Base-by-base conservation (phyloP, 2,888 invertebrate species). In the Diarsia dahlii region DNA sequence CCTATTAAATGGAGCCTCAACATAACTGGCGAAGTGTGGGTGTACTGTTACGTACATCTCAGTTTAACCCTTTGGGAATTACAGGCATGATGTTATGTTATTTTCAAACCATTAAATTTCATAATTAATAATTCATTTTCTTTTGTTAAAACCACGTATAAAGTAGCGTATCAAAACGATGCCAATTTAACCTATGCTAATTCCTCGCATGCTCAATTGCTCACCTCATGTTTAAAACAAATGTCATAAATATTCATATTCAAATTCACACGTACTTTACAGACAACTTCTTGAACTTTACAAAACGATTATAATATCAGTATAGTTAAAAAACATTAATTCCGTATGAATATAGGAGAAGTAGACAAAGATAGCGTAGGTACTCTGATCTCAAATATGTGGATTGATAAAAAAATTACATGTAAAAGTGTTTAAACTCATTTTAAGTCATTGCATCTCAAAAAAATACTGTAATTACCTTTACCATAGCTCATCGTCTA, bases 231-330 rank as follows among this genome's bases (percentile, higher is more conserved):
- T 81, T 70, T 76, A 50, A 76, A 81, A 82, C 70, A 76, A 65
- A 65, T 20, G 3, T 65, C 64, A 82, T 80, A 71, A 81, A 80
- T 80, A 80, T 80, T 79, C 79, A 79, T 81, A 76, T 69, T 69
- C 28, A 52, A 65, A 78, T 62, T 76, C 56, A 81, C 62, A 76
- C 70, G 77, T 52, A 80, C 70, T 76, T 79, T 60, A 60, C n/a
- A 39, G 71, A 66, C 48, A 77, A 82, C 82, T 77, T 80, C 76
- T 82, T 70, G 77, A 76, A 80, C 52, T 81, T 65, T 65, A 20
- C 45, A 6, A 64, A 58, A 54, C 77, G 82, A 70, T 78, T 81
- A 82, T 78, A 56, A 68, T 60, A 79, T 58, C 54, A 65, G 48
- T 60, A 45, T 70, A 83, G 50, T 56, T 56, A 50, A 70, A 45